These are phyloP conservation scores for Papilio polytes DNA, from an alignment of 1,140 invertebrate genomes.

Conservation along the genomic window DNA sequence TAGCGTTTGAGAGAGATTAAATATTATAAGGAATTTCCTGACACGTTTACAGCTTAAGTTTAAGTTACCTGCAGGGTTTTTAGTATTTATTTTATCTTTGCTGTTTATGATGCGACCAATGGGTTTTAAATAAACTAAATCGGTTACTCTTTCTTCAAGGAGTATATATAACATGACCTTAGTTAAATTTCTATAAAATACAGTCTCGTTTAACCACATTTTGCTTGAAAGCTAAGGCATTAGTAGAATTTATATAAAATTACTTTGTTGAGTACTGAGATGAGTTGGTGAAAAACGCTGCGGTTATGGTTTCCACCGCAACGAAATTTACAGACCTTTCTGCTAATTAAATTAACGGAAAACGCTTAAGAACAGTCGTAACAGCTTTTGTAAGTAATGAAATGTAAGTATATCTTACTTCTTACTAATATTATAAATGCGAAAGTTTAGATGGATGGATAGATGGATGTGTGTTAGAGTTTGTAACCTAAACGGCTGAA, in stretches of 20 bases:
- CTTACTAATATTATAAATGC: no score
- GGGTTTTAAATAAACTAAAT: no score
- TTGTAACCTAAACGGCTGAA: no score
- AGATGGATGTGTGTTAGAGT: no score
- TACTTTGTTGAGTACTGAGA: not conserved
- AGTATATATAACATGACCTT: not conserved
- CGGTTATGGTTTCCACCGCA: not conserved
- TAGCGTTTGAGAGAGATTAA: not conserved
- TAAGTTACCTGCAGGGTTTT: not conserved
- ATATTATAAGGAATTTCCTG: not conserved
- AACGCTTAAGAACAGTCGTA: not conserved
- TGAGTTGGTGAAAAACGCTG: not conserved
- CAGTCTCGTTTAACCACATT: not conserved
- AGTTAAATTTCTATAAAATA: constrained; percentile 5
- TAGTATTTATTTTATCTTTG: not conserved
- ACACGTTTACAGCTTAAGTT: not conserved
- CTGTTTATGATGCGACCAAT: not conserved
- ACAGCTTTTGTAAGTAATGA: constrained; percentile 8
- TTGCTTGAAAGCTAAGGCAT: not conserved
- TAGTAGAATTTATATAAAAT: constrained; percentile 5
- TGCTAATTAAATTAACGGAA: constrained; percentile 3
- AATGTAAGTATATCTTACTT: no score
- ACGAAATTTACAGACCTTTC: not conserved
- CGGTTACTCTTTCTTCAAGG: no score
- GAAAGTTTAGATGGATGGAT: no score